Base-by-base conservation (phyloP, 2,888 invertebrate species). In the Busseola fusca region DNA sequence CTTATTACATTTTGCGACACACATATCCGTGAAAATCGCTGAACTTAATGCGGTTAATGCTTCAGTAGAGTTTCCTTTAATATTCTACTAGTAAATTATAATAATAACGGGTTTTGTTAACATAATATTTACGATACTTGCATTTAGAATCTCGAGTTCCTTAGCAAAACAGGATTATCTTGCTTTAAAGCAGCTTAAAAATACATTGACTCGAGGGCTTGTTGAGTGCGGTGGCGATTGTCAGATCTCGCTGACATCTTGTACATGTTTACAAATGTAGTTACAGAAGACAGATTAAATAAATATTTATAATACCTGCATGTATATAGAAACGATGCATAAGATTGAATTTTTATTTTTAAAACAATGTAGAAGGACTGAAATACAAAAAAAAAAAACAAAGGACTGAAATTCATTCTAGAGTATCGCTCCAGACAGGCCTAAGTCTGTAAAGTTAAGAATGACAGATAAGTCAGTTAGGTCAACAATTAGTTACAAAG, bases 1-100 rank as follows among this genome's bases (percentile, higher is more conserved):
- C 71, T 83, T 76, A 80, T 71, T 70, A 65, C 37, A 77, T 67
- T 74, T 72, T 21, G 57, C 25, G 12, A 58, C 48, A 68, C 52
- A 60, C 25, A n/a, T 40, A 34, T 30, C 40, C 18, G 50, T 54
- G 48, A 37, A 64, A 64, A 69, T 60, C 30, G 56, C 30, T 60
- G 42, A 45, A 57, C 52, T 40, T 58, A 67, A 50, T 16, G 30
- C 6, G 27, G 42, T 45, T 67, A 18, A 21, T 66, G 14, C 57
- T 63, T 48, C n/a, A 69, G 25, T 64, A 14, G 21, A 64, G 9
- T 56, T 57, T 59, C 18, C 37, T 67, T 78, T 62, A 30, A 68
- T 54, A 68, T 62, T 64, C 50, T 57, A 21, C 12, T n/a, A 12
- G 37, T 25, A 63, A 1, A 50, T 57, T 57, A 48, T 64, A 25